A percentile compares a stretch with the other conserved stretches of the same genome.
phyloP scores from a whole-genome alignment of 2,797 vertebrate genomes.

The Balearica regulorum region DNA sequence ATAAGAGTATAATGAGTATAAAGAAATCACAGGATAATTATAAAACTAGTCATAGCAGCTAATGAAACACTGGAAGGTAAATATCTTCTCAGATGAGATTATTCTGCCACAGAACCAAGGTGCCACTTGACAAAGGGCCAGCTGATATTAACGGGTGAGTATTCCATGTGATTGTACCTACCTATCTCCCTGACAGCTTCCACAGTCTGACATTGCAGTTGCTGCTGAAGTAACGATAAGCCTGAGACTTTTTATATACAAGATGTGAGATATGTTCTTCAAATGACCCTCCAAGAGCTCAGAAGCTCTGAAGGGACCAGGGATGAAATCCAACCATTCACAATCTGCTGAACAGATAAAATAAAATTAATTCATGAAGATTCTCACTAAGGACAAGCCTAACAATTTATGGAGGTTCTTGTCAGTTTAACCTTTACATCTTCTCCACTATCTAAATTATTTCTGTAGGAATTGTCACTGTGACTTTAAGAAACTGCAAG shows the following conservation, averaged over 20 bases:
- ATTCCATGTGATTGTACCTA: background rate
- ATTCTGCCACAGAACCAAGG: background rate
- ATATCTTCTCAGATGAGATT: background rate
- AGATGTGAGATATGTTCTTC: conserved; percentile 41
- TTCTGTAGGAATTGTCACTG: background rate
- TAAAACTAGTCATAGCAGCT: background rate
- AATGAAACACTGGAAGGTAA: background rate
- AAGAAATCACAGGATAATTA: background rate
- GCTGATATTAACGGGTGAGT: background rate
- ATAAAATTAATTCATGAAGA: background rate
- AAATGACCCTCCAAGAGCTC: conserved; percentile 58
- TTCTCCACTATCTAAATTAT: background rate
- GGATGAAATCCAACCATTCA: conserved; percentile 46
- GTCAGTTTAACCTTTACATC: background rate
- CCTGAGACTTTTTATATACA: conserved; percentile 41
- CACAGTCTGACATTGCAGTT: conserved; percentile 33
- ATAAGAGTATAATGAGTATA: background rate
- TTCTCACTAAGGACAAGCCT: background rate
- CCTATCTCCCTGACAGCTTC: conserved; percentile 26
- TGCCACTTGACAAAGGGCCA: background rate
- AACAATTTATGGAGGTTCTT: background rate
- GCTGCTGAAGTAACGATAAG: conserved; percentile 55
- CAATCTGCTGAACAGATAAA: conserved; percentile 19
- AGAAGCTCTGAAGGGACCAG: conserved; percentile 56
- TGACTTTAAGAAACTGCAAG: background rate